These are phyloP conservation scores for Prionace glauca DNA, from an alignment of 2,797 vertebrate species.

Conservation along the genomic window DNA sequence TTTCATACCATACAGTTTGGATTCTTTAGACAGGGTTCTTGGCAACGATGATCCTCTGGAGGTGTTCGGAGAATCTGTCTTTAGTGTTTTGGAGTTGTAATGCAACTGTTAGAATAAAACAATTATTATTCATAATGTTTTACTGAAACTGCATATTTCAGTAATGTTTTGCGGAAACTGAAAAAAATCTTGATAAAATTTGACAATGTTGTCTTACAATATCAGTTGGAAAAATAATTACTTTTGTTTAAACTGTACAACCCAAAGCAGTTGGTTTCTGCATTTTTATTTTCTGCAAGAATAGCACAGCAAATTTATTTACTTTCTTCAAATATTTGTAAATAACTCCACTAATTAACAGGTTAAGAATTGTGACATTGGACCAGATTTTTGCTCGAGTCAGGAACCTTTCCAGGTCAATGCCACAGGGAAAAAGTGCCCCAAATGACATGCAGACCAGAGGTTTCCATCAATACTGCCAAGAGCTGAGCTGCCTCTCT, in stretches of 20 bases:
- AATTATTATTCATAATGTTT: neutral
- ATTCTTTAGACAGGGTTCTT: slow-evolving; percentile 96
- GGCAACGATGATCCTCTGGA: slow-evolving; percentile 92
- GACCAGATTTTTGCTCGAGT: no score
- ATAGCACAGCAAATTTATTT: neutral
- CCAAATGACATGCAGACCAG: no score
- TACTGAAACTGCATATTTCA: neutral
- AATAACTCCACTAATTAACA: neutral
- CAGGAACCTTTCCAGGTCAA: no score
- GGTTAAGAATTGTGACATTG: neutral
- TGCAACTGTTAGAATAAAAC: slow-evolving; percentile 70
- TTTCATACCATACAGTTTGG: slow-evolving; percentile 98
- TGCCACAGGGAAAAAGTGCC: no score
- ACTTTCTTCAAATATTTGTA: neutral
- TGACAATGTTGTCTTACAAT: neutral
- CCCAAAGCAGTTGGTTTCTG: neutral
- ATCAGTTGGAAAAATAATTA: neutral
- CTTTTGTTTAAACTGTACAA: no score
- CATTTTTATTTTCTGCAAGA: neutral
- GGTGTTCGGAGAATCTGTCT: slow-evolving; percentile 87
- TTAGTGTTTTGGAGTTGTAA: slow-evolving; percentile 97
- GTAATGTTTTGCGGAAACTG: neutral
- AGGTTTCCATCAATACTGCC: no score
- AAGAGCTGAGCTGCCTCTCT: neutral
- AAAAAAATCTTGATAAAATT: neutral